A percentile compares a stretch with the other conserved stretches of the same genome.
Evolutionary conservation across 2,797 vertebrate genomes (phyloP).

Genomic region (Phataginus tricuspis): DNA sequence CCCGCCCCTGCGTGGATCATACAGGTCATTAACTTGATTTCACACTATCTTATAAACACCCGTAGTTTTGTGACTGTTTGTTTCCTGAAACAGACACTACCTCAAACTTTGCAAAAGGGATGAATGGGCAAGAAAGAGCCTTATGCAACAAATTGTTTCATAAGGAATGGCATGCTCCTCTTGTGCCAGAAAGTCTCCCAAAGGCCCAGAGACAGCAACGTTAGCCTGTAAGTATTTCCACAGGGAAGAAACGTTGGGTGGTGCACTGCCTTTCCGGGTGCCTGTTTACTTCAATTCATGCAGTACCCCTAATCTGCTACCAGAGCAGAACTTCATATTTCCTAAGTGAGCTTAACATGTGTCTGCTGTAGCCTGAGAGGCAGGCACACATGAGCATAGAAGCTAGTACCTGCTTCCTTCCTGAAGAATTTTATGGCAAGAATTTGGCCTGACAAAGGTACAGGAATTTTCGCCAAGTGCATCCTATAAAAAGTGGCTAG

Average conservation of each 20-base stretch:
- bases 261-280: neutral
- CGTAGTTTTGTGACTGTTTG: neutral
- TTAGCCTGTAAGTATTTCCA: no score
- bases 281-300: neutral
- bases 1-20: neutral
- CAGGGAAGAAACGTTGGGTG: neutral
- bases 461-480: neutral
- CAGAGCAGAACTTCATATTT: neutral
- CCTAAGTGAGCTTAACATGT: neutral
- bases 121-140: neutral
- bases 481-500: neutral
- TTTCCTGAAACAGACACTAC: neutral
- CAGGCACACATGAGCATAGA: neutral
- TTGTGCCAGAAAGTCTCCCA: no score
- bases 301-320: neutral
- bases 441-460: neutral
- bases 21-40: neutral
- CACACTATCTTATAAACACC: neutral
- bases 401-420: neutral
- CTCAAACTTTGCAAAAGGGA: neutral
- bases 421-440: neutral
- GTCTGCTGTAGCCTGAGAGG: neutral
- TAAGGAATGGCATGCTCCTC: no score
- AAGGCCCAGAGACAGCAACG: no score
- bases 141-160: no score